Percentiles rank a stretch among this genome's conserved stretches.
These are phyloP conservation scores for Euschistus heros DNA, from an alignment of 1,140 invertebrate species.

Conservation along the genomic window DNA sequence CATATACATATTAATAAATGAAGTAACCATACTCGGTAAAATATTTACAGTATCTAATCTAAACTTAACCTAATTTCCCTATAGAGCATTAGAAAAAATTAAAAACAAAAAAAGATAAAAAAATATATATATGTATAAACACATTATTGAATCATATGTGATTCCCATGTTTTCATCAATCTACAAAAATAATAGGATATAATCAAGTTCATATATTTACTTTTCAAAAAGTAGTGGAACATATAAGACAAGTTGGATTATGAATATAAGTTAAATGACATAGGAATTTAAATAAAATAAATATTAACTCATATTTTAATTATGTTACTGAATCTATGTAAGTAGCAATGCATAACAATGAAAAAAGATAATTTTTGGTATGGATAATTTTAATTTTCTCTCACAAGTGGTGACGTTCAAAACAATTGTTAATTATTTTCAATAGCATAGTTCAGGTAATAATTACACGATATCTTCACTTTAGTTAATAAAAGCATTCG, in stretches of 20 bases:
- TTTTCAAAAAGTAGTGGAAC: not conserved
- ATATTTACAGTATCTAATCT: conserved; percentile 11
- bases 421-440: too few relatives aligned
- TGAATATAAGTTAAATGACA: too few relatives aligned
- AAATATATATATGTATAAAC: not conserved
- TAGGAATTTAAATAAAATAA: too few relatives aligned
- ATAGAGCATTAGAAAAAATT: conserved; percentile 12
- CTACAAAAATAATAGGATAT: not conserved
- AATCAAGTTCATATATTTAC: not conserved
- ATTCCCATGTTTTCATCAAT: not conserved
- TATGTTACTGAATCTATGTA: too few relatives aligned
- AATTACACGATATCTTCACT: too few relatives aligned
- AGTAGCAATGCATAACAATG: too few relatives aligned
- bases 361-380: too few relatives aligned
- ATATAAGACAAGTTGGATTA: not conserved
- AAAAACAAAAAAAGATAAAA: not conserved
- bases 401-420: too few relatives aligned
- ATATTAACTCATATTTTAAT: too few relatives aligned
- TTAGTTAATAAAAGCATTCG: too few relatives aligned
- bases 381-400: too few relatives aligned
- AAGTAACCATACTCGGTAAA: not conserved
- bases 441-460: too few relatives aligned
- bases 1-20: conserved; percentile 13
- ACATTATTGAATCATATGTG: not conserved
- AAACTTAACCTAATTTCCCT: conserved; percentile 12